These are phyloP conservation scores for Drosophila sp. DNA, from an alignment of 1,140 invertebrate genomes.

Conservation along the genomic window DNA sequence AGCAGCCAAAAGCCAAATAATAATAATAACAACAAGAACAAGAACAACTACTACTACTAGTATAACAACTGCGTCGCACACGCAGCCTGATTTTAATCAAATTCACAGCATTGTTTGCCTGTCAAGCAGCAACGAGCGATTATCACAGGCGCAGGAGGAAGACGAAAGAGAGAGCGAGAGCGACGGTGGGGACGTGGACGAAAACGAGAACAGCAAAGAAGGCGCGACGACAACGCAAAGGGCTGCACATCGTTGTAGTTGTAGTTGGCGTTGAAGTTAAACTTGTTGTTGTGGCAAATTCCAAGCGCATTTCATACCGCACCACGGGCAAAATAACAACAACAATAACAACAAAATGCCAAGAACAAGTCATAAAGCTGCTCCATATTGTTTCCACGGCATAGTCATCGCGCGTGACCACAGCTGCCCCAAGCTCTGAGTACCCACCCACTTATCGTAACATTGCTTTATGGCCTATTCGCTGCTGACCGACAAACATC, in stretches of 20 bases:
- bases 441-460: constrained; percentile 55
- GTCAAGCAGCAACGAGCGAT: constrained; percentile 75
- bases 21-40: constrained; percentile 45
- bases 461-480: constrained; percentile 49
- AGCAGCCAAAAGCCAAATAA: constrained; percentile 48
- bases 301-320: constrained; percentile 80
- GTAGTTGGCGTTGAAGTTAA: constrained; percentile 16
- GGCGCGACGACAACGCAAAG: constrained; percentile 50
- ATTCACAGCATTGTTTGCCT: constrained; percentile 84
- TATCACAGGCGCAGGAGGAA: constrained; percentile 73
- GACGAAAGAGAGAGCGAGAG: constrained; percentile 26
- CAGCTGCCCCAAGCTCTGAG: constrained; percentile 48
- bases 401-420: constrained; percentile 70
- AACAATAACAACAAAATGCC: constrained; percentile 18
- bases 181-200: constrained; percentile 52
- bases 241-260: constrained; percentile 45
- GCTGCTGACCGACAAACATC: constrained; percentile 29
- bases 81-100: constrained; percentile 83
- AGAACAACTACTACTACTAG: constrained; percentile 45
- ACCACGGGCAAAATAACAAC: constrained; percentile 71
- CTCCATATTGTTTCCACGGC: constrained; percentile 55
- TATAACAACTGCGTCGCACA: constrained; percentile 66
- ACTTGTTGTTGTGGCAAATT: constrained; percentile 63
- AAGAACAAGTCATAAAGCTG: constrained; percentile 49
- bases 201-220: constrained; percentile 47